phyloP scores from a whole-genome alignment of 2,113 vertebrate species.

The Urocolius indicus region DNA sequence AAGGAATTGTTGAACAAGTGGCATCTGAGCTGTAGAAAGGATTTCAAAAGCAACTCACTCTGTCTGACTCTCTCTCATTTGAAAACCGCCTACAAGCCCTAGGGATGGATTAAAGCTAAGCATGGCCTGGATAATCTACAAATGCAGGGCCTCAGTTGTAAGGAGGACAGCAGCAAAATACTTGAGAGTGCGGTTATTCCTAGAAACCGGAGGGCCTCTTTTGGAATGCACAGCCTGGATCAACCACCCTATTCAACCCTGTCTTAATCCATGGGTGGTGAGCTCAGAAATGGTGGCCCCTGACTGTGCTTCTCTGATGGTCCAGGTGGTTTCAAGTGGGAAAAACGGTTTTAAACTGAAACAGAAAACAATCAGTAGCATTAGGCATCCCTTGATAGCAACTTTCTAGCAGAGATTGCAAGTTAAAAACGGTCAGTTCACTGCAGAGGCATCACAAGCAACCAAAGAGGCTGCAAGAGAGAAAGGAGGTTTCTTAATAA shows the following conservation, averaged over 20 bases:
- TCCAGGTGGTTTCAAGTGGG: neutral
- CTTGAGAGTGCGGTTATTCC: neutral
- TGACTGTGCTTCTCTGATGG: neutral
- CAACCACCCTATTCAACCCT: neutral
- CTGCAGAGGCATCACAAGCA: neutral
- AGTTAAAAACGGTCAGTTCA: neutral
- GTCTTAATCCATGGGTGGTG: neutral
- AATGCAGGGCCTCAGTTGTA: neutral
- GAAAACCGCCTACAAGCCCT: neutral
- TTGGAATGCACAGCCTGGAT: neutral
- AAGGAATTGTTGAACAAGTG: conserved; percentile 37
- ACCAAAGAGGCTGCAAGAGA: neutral
- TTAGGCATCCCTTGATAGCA: neutral
- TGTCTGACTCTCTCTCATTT: neutral
- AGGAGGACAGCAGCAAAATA: neutral
- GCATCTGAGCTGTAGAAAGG: conserved; percentile 21
- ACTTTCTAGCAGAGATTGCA: neutral
- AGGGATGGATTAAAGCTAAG: conserved; percentile 38
- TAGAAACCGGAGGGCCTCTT: neutral
- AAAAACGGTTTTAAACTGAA: neutral
- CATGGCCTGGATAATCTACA: neutral
- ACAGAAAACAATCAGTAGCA: neutral
- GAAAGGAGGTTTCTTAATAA: conserved; percentile 12
- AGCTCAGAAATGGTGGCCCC: neutral
- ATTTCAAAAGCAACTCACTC: conserved; percentile 35